phyloP scores from a whole-genome alignment of 2,113 vertebrate species.

The Atlantisia rogersi region DNA sequence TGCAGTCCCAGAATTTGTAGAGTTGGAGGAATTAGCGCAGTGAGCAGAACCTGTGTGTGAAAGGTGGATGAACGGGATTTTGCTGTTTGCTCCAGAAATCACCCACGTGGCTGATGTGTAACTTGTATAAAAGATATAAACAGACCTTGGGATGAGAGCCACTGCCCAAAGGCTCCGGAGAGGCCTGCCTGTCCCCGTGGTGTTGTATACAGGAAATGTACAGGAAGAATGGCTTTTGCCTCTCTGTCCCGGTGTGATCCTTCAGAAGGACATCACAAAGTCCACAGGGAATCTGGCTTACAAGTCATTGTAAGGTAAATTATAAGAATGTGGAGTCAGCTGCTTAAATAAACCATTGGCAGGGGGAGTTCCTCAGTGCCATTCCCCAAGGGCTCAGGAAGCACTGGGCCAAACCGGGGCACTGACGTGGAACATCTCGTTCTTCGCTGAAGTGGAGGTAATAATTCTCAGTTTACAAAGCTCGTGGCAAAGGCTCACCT shows the following conservation, averaged over 20 bases:
- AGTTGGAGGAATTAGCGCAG: background rate
- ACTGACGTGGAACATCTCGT: fast-evolving
- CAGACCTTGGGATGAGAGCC: background rate
- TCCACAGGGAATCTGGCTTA: background rate
- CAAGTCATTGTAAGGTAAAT: background rate
- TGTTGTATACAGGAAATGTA: background rate
- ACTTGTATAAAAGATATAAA: background rate
- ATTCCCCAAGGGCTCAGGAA: background rate
- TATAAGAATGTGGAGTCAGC: background rate
- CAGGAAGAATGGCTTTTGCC: background rate
- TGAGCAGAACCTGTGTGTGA: background rate
- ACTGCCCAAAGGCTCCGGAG: background rate
- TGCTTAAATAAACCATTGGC: background rate
- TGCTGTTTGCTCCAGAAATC: background rate
- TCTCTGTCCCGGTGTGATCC: background rate
- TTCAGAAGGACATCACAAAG: background rate
- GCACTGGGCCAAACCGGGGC: background rate
- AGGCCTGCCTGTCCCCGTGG: background rate
- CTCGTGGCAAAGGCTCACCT: background rate
- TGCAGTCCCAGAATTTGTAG: fast-evolving
- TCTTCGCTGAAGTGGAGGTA: background rate
- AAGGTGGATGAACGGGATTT: background rate
- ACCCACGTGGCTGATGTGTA: background rate
- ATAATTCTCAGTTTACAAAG: background rate
- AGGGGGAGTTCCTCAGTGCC: background rate